Evolutionary conservation across 1,140 invertebrate genomes (phyloP), one percentile per base, ranked within the genome.

Genomic region (Littorina saxatilis): DNA sequence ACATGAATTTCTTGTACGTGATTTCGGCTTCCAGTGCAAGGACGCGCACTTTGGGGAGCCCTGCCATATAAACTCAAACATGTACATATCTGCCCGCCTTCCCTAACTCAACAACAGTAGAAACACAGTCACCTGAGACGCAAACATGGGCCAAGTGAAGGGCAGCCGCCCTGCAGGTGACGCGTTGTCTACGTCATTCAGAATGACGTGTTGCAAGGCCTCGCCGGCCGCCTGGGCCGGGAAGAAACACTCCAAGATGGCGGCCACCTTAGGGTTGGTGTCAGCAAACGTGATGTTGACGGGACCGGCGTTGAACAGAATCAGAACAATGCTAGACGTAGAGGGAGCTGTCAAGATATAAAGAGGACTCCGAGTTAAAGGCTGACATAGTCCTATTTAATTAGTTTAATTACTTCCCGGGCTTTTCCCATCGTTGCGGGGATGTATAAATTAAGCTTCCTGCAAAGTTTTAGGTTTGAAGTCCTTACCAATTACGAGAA

Each of bases 181-280:
- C 27, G 77, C 50, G 63, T 82, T 66, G 1, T 70, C 66, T n/a
- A 82, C 85, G 20, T 82, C 81, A 23, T 77, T 82, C 1, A 80
- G 82, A 17, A 91, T 52, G 4, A 88, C 78, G 29, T 66, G 78
- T 29, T 66, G 63, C 0, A 91, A 50, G 43, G 90, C 91, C n/a
- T 86, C 83, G 20, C 91, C 91, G 20, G 88, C 87, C 0, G 85
- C 79, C 76, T 91, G 89, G 15, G 84, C 90, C 23, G 89, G 88
- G 66, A 88, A 90, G 70, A 89, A 90, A 76, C 88, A 89, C 29
- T 88, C 81, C 9, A 91, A 39, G 27, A 91, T 91, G 55, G 87
- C 87, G 15, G 37, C n/a, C 0, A 91, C 84, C 13, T 63, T 23
- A 1, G 72, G 52, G 66, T 58, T 80, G 15, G 70, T 23, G n/a